Conservation (phyloP, 2,113 vertebrate species). For the Lonchura striata region DNA sequence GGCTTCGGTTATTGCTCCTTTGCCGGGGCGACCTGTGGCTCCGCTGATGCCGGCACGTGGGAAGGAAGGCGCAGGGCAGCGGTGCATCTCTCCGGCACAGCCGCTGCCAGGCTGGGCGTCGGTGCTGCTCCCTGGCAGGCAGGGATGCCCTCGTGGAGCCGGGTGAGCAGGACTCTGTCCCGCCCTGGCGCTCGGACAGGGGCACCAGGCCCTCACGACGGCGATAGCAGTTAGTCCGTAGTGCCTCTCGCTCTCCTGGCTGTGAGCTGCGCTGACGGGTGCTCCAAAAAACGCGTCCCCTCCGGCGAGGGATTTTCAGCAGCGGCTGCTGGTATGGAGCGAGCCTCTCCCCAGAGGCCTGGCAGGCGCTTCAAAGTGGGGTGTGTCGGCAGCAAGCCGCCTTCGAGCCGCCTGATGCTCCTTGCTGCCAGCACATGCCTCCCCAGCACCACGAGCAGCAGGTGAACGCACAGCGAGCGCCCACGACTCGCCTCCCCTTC, state of each 20-base stretch:
- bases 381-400: not conserved
- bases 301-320: constrained; percentile 18
- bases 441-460: not conserved
- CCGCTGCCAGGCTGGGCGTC: not conserved
- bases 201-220: not conserved
- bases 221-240: not conserved
- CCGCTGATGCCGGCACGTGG: not conserved
- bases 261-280: not conserved
- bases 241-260: not conserved
- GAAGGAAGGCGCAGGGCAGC: not conserved
- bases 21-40: not conserved
- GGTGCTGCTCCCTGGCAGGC: not conserved
- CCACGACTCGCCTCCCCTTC: fast-evolving
- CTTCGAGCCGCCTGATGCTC: not conserved
- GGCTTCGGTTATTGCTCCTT: not conserved
- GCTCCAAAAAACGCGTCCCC: not conserved
- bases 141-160: not conserved
- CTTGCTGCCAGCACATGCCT: not conserved
- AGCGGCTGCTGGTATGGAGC: not conserved
- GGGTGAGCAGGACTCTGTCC: not conserved
- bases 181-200: fast-evolving
- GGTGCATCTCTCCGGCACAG: not conserved
- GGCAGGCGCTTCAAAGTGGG: constrained; percentile 12
- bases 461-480: not conserved
- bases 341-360: not conserved